Evolutionary conservation across 2,113 vertebrate species (phyloP).

Genomic region (Rynchops niger): DNA sequence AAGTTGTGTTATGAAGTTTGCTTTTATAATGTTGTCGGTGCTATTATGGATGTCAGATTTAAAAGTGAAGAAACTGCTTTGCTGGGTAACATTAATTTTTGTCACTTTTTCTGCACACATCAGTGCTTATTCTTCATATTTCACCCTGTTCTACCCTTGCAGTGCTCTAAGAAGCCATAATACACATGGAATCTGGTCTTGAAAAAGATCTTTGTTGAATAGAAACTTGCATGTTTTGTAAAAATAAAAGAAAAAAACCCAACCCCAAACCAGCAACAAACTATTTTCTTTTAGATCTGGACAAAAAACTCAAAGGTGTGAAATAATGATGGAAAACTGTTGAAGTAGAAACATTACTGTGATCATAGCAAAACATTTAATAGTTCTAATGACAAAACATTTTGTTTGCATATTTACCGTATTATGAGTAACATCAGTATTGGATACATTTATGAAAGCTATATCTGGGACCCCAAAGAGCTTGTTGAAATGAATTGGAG

Average conservation of each 20-base stretch:
- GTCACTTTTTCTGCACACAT: background rate
- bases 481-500: background rate
- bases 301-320: background rate
- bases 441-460: background rate
- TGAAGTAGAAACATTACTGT: background rate
- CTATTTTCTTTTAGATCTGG: background rate
- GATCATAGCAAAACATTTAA: background rate
- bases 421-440: background rate
- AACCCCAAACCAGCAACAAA: background rate
- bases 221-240: background rate
- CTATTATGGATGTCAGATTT: background rate
- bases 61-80: background rate
- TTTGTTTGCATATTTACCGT: background rate
- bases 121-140: background rate
- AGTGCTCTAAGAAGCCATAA: background rate
- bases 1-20: background rate
- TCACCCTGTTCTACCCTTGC: background rate
- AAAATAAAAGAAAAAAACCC: background rate
- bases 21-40: accelerated
- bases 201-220: background rate
- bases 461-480: background rate
- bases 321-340: background rate
- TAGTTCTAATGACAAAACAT: background rate
- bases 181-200: background rate
- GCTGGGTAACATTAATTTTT: background rate